Conservation (phyloP, 2,113 vertebrate species). For the Capreolus pygargus region DNA sequence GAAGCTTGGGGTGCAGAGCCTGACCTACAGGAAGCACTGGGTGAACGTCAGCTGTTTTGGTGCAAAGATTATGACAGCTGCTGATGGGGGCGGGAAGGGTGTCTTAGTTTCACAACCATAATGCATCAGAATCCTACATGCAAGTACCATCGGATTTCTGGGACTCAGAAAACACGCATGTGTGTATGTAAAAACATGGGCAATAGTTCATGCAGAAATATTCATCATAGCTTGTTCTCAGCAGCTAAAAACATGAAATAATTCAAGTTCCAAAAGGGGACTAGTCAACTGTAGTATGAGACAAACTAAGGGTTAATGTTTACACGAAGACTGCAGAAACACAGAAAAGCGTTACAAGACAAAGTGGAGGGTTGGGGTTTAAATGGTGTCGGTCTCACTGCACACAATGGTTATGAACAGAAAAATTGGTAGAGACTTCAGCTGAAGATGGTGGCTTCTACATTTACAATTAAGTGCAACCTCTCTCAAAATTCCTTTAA, state of each 20-base stretch:
- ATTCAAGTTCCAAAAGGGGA: neutral
- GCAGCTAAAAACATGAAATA: neutral
- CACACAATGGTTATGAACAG: fast-evolving
- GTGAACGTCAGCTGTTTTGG: fast-evolving
- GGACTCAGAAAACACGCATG: neutral
- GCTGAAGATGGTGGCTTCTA: neutral
- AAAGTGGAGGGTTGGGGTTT: neutral
- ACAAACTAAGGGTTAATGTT: fast-evolving
- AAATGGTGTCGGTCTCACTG: neutral
- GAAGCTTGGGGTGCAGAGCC: neutral
- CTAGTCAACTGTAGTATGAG: neutral
- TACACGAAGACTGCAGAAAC: neutral
- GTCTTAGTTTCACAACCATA: too few relatives aligned
- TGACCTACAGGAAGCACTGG: neutral
- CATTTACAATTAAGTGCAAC: neutral
- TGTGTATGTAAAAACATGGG: neutral
- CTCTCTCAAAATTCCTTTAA: neutral
- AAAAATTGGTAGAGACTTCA: neutral
- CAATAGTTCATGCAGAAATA: too few relatives aligned
- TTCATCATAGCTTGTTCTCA: neutral
- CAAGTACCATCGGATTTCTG: neutral
- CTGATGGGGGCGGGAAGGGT: fast-evolving
- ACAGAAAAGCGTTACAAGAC: too few relatives aligned
- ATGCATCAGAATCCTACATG: fast-evolving
- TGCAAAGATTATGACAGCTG: fast-evolving